phyloP scores from a whole-genome alignment of 92 coral and sea anemone genomes.

The Phymanthus crucifer region DNA sequence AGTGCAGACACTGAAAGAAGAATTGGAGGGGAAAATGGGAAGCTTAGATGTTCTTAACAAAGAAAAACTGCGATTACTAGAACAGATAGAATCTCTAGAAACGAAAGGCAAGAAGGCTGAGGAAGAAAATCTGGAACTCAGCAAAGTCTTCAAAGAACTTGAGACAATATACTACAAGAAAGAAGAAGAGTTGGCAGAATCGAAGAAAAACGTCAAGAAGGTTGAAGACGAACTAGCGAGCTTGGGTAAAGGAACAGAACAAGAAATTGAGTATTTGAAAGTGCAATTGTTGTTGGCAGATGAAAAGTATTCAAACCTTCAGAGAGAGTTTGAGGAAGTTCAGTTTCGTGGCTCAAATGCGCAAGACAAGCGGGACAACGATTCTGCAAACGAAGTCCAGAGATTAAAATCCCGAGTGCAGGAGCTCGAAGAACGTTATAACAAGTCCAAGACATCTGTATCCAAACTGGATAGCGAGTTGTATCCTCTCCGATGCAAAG shows the following conservation, averaged over 20 bases:
- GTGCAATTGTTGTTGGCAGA: slow-evolving; percentile 59
- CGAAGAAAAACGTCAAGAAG: slow-evolving; percentile 22
- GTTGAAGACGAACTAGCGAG: slow-evolving; percentile 33
- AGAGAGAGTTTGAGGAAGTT: slow-evolving; percentile 40
- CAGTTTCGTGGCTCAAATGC: slow-evolving; percentile 18
- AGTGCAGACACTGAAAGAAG: slow-evolving; percentile 3
- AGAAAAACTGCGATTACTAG: slow-evolving; percentile 17
- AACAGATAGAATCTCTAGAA: neutral
- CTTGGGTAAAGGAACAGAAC: slow-evolving; percentile 45
- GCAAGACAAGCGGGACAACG: neutral
- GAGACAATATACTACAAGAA: slow-evolving; percentile 25
- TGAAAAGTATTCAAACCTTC: slow-evolving; percentile 54
- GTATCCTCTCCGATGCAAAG: slow-evolving; percentile 12
- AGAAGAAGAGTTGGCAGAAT: slow-evolving; percentile 36
- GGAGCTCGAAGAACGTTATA: slow-evolving; percentile 44
- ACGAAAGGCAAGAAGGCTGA: neutral
- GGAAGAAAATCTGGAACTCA: slow-evolving; percentile 30
- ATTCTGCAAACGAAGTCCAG: slow-evolving; percentile 38
- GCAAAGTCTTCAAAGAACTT: slow-evolving; percentile 37
- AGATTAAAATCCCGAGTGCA: slow-evolving; percentile 38
- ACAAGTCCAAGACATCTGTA: slow-evolving; percentile 34
- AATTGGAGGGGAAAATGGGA: slow-evolving; percentile 17
- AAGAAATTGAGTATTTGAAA: slow-evolving; percentile 58
- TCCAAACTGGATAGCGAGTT: slow-evolving; percentile 47
- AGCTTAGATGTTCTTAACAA: slow-evolving; percentile 19